Evolutionary conservation across 2,888 invertebrate genomes (phyloP).

Genomic region (Phalera bucephala): DNA sequence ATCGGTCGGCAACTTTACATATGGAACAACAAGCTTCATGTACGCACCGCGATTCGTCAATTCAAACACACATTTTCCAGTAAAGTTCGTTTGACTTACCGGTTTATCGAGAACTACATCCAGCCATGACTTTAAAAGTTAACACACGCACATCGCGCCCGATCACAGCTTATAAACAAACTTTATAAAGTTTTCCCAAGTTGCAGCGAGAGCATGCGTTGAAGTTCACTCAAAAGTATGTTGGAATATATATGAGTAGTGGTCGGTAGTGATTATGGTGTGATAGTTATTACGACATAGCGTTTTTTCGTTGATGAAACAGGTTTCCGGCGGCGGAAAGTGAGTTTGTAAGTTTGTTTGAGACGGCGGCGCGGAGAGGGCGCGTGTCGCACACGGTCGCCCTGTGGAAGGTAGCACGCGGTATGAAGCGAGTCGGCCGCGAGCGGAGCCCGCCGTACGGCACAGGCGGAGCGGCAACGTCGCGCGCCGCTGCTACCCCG

Average conservation of each 20-base stretch:
- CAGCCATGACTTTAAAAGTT: conserved; percentile 64
- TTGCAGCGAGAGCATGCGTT: conserved; percentile 39
- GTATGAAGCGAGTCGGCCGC: conserved; percentile 39
- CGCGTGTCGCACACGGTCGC: conserved; percentile 49
- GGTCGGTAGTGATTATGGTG: conserved; percentile 43
- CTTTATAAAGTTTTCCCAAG: conserved; percentile 64
- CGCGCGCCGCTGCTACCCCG: conserved; percentile 51
- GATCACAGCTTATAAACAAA: conserved; percentile 58
- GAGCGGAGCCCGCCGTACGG: conserved; percentile 29
- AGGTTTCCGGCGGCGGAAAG: conserved; percentile 64
- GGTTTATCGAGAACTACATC: conserved; percentile 71
- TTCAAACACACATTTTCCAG: conserved; percentile 52
- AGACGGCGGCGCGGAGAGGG: conserved; percentile 43
- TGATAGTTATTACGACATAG: conserved; percentile 41
- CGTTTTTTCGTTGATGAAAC: conserved; percentile 52
- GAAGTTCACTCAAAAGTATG: conserved; percentile 39
- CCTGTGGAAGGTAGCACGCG: conserved; percentile 61
- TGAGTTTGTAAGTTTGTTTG: conserved; percentile 68
- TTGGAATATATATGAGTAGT: conserved; percentile 33
- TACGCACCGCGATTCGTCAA: conserved; percentile 7
- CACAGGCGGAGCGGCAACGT: conserved; percentile 56
- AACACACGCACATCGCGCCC: conserved; percentile 51
- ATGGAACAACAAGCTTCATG: conserved; percentile 11
- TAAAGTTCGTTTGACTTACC: conserved; percentile 74
- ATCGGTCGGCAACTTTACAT: conserved; percentile 9